Base-by-base conservation (phyloP, 2,113 vertebrate species). In the Takifugu flavidus region DNA sequence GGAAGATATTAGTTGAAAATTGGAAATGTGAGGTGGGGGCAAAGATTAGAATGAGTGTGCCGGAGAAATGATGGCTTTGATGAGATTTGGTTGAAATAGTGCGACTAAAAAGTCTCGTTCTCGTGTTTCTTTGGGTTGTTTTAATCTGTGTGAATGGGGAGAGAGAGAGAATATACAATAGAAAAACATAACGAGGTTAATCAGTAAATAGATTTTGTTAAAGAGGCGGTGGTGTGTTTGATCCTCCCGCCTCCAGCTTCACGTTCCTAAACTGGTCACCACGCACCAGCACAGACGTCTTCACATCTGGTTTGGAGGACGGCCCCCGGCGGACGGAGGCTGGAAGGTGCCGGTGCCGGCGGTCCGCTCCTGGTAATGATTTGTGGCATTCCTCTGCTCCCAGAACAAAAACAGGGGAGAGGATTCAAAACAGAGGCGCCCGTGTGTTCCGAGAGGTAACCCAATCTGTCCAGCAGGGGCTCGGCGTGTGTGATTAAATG, bases 291-390 rank as follows among this genome's bases (percentile, higher is more conserved):
- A n/a, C 45, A 34, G 46, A 49, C 4, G 20, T 49, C 20, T 7
- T 6, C 75, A 87, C 87, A 87, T 88, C 83, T 88, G 86, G 83
- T 86, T 80, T 82, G 62, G 80, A 84, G 86, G 81, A 77, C 68
- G 62, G 62, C 72, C 62, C 61, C 74, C 65, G 78, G 86, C 54
- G 85, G 84, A 80, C 74, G 68, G 56, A 65, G 71, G 75, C 80
- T 83, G 83, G 85, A 74, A 86, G 84, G 65, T 78, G 72, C 57
- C 25, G 49, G 56, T 70, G 43, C 64, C 44, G 59, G 53, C 63
- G 29, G 61, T 60, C 77, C 59, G 56, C 70, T 77, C 67, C 82
- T 88, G 88, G 87, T 87, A 85, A 87, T 87, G 88, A 88, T 62
- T 25, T 58, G 59, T 74, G 77, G 66, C 75, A 83, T 82, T 75